A percentile compares a stretch with the other conserved stretches of the same genome.
phyloP scores from a whole-genome alignment of 2,113 vertebrate genomes.

The Acanthochromis polyacanthus region DNA sequence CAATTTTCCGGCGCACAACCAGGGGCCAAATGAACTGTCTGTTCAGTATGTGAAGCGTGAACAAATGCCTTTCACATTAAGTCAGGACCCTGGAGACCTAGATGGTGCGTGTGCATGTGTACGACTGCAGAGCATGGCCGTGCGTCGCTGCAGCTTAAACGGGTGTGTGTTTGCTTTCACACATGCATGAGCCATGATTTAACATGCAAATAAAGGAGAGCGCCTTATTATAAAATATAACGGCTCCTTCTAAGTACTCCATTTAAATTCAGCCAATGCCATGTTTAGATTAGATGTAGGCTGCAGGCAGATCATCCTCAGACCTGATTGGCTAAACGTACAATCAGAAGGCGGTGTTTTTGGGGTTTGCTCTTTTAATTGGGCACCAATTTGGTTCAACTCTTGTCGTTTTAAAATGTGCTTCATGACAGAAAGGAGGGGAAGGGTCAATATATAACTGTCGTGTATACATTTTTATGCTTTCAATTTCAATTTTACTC shows the following conservation, averaged over 20 bases:
- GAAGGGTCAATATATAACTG: no score
- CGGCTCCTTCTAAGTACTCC: constrained; percentile 46
- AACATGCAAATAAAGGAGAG: constrained; percentile 55
- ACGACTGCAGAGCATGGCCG: constrained; percentile 3
- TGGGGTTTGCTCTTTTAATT: no score
- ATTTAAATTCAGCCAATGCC: constrained; percentile 66
- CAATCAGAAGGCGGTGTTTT: not conserved
- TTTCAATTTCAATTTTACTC: no score
- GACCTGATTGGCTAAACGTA: constrained; percentile 49
- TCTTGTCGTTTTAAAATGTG: no score
- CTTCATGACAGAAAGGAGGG: no score
- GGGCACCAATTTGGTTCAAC: no score
- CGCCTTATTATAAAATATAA: constrained; percentile 56
- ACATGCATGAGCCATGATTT: constrained; percentile 47
- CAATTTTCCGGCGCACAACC: constrained; percentile 63
- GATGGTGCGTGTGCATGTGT: constrained; percentile 18
- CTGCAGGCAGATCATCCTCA: constrained; percentile 51
- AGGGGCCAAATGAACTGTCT: constrained; percentile 72
- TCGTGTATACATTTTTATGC: no score
- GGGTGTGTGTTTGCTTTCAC: constrained; percentile 8
- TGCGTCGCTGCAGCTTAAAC: constrained; percentile 17
- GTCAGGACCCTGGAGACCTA: constrained; percentile 47
- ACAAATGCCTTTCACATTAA: constrained; percentile 72
- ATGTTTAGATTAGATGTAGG: constrained; percentile 55
- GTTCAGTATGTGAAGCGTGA: constrained; percentile 68